Evolutionary conservation across 1,140 invertebrate species (phyloP).

Genomic region (Harpegnathos saltator): DNA sequence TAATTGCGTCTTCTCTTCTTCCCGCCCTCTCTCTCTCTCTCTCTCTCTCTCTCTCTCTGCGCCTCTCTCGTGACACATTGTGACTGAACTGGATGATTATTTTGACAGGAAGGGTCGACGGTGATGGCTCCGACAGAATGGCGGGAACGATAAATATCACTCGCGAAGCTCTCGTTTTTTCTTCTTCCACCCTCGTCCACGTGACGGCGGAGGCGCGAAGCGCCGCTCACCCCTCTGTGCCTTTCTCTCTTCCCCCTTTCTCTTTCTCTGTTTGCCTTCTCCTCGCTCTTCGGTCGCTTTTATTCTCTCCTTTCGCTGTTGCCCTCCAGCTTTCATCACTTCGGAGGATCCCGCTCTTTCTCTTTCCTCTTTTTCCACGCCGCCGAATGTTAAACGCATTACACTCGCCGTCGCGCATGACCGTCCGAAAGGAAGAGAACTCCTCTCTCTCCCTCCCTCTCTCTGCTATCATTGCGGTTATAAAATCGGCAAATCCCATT

Average conservation of each 20-base stretch:
- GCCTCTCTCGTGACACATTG: background rate
- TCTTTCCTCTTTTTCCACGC: slow-evolving; percentile 50
- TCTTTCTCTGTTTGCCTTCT: background rate
- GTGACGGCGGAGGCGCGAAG: too few relatives aligned
- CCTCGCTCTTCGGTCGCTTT: background rate
- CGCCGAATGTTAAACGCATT: slow-evolving; percentile 42
- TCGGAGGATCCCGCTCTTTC: background rate
- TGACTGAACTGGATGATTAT: slow-evolving; percentile 10
- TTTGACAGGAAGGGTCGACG: background rate
- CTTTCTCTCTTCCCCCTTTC: background rate
- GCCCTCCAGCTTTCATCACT: slow-evolving; percentile 36
- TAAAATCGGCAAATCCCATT: slow-evolving; percentile 10
- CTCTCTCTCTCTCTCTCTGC: background rate
- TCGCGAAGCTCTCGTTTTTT: slow-evolving; percentile 22
- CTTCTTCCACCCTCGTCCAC: background rate
- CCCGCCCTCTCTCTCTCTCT: background rate
- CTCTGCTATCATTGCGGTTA: slow-evolving; percentile 19
- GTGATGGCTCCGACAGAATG: background rate
- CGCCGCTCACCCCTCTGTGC: too few relatives aligned
- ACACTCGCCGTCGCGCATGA: slow-evolving; percentile 11
- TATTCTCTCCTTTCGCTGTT: slow-evolving; percentile 6
- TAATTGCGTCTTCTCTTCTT: slow-evolving; percentile 5
- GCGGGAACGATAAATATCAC: slow-evolving; percentile 46
- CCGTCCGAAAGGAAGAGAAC: slow-evolving; percentile 15
- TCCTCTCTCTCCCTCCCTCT: background rate